Evolutionary conservation across 2,888 invertebrate genomes (phyloP), one percentile per base, ranked within the genome.

Genomic region (Abscondita cerata): DNA sequence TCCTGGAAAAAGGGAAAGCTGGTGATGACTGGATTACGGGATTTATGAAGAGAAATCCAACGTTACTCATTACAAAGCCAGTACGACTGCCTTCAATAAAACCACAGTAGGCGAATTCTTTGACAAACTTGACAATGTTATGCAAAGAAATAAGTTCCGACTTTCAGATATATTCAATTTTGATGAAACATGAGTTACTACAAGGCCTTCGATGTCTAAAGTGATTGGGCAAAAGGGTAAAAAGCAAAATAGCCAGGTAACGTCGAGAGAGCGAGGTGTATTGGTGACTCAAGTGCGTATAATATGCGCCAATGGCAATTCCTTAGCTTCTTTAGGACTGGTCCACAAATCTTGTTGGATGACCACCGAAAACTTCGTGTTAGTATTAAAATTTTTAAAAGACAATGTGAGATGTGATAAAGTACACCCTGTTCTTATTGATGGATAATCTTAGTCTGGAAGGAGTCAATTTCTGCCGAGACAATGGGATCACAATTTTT

Each of bases 301-400:
- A 38, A 63, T 65, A 63, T 56, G 59, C 1, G 60, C 58, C 5
- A 64, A 64, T 57, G 58, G 64, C 18, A 66, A 38, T 40, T 40
- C 60, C 20, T 46, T 61, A 36, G 63, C 63, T 41, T 57, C 59
- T 16, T 56, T 72, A 31, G 36, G 2, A 11, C 11, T 36, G 2
- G 36, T 36, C n/a, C 11, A n/a, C 36, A 9, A 36, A 36, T 8
- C 36, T n/a, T 4, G 36, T 12, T 36, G 36, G 11, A 36, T 4
- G 5, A n/a, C 5, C 36, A 36, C 36, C 12, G 67, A 71, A 46
- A 57, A 67, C 15, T 73, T 70, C 59, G 33, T 66, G 8, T 25
- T 64, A 40, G 63, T 70, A 34, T 59, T 72, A 47, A 53, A 64
- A 57, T 65, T 66, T 64, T 72, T 70, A 36, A 47, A 61, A 48